Evolutionary conservation across 2,888 invertebrate genomes (phyloP).

Genomic region (Zygothrica quintamaculata): DNA sequence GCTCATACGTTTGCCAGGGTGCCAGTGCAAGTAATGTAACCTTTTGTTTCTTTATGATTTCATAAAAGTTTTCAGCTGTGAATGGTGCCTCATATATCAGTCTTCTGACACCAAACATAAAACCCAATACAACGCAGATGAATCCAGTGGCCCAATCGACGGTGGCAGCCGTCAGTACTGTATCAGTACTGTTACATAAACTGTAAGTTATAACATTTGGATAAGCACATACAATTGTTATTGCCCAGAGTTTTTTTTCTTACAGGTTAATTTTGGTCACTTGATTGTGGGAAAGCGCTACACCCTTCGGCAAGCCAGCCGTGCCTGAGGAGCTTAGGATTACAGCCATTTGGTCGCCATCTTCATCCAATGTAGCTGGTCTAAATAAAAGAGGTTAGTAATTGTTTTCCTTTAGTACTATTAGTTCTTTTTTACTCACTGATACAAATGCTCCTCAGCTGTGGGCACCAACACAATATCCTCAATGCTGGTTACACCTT

Average conservation of each 20-base stretch:
- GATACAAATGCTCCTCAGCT: conserved; percentile 31
- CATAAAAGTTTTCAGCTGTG: conserved; percentile 45
- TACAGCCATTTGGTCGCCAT: conserved; percentile 53
- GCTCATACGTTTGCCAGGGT: conserved; percentile 56
- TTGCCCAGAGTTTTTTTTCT: no score
- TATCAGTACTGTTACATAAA: conserved; percentile 43
- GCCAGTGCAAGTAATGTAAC: conserved; percentile 47
- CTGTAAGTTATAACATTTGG: no score
- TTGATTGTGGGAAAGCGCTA: conserved; percentile 55
- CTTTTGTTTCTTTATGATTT: conserved; percentile 55
- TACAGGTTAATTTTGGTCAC: conserved; percentile 33
- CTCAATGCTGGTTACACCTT: conserved; percentile 44
- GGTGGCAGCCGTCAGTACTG: conserved; percentile 56
- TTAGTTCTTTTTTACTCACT: conserved; percentile 30
- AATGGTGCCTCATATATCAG: conserved; percentile 60
- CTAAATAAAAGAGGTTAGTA: conserved; percentile 12
- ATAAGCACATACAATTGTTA: no score
- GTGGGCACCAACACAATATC: conserved; percentile 48
- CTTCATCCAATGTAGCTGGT: conserved; percentile 28
- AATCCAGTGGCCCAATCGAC: conserved; percentile 76
- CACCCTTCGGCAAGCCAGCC: conserved; percentile 70
- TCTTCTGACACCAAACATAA: conserved; percentile 38
- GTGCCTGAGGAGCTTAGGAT: conserved; percentile 76
- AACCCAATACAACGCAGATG: conserved; percentile 20
- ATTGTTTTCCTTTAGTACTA: background rate